phyloP scores from a whole-genome alignment of 1,140 invertebrate genomes.

The Apis laboriosa region DNA sequence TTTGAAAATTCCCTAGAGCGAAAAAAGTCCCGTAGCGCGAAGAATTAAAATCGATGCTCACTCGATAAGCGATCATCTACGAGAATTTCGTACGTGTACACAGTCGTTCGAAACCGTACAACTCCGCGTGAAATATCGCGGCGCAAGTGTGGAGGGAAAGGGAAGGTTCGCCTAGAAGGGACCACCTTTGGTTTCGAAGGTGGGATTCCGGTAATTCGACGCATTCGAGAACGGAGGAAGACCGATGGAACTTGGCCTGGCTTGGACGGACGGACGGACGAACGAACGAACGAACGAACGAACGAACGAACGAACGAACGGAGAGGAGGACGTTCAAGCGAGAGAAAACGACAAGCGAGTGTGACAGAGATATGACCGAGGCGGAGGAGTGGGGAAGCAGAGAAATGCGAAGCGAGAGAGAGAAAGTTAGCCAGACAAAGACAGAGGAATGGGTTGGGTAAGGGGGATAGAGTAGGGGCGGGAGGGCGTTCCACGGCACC shows the following conservation, averaged over 20 bases:
- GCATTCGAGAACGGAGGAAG: conserved; percentile 49
- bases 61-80: not conserved
- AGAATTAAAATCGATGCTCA: not conserved
- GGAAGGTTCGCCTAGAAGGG: conserved; percentile 30
- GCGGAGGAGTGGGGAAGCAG: not conserved
- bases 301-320: not conserved
- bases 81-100: not conserved
- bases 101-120: too few species aligned
- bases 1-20: too few species aligned
- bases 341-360: not conserved
- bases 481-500: conserved; percentile 77
- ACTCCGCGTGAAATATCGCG: conserved; percentile 22
- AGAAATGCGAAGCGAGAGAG: conserved; percentile 13
- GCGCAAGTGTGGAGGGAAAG: not conserved
- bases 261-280: not conserved
- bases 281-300: too few species aligned
- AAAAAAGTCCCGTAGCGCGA: too few species aligned
- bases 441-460: conserved; percentile 52
- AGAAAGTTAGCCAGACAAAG: not conserved
- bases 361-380: too few species aligned
- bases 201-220: conserved; percentile 78
- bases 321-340: not conserved
- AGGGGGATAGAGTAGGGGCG: conserved; percentile 66
- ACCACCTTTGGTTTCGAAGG: conserved; percentile 68
- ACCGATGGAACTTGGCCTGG: conserved; percentile 27